Evolutionary conservation across 2,113 vertebrate species (phyloP), one percentile per base, ranked within the genome.

Genomic region (Tringa solitaria): DNA sequence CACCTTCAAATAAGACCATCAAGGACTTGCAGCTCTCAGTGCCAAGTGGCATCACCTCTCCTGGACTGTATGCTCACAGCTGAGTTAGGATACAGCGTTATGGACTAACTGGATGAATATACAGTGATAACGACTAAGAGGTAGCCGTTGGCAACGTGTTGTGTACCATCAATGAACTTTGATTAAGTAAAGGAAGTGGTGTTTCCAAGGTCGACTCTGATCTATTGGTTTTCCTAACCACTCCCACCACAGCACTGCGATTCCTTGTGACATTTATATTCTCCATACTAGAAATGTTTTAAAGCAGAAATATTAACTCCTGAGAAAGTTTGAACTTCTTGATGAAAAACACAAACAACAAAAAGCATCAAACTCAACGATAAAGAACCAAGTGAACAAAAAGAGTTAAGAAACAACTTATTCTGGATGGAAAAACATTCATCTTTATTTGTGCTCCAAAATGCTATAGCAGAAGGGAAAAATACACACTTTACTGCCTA

Each of bases 241-340:
- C 46, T 90, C 16, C 39, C 23, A 78, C 13, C 19, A 8, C 8
- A 33, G 23, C 43, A 43, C 43, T 50, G 4, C 6, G 4, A 60
- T 37, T 50, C 37, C 61, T 54, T 37, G 19, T 33, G 65, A 53
- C 16, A 43, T 0, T 0, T 6, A 24, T 32, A 20, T 64, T 77
- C 35, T 41, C 13, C 5, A 59, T 14, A 35, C 12, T 35, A 72
- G 7, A 54, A 54, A 5, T 24, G 9, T 33, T 76, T 57, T 14
- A 64, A 87, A 46, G 23, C 14, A 68, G 18, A 73, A 82, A 45
- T 61, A 56, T 22, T 32, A 81, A 75, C 20, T 91, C 30, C 33
- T 51, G 12, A 65, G n/a, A 10, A 68, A 79, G 12, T 37, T 4
- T 33, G 14, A 82, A 30, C 12, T 76, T 54, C 26, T 39, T 21